These are phyloP conservation scores for Petrocephalus sullivani DNA, from an alignment of 2,797 vertebrate species.

Conservation along the genomic window DNA sequence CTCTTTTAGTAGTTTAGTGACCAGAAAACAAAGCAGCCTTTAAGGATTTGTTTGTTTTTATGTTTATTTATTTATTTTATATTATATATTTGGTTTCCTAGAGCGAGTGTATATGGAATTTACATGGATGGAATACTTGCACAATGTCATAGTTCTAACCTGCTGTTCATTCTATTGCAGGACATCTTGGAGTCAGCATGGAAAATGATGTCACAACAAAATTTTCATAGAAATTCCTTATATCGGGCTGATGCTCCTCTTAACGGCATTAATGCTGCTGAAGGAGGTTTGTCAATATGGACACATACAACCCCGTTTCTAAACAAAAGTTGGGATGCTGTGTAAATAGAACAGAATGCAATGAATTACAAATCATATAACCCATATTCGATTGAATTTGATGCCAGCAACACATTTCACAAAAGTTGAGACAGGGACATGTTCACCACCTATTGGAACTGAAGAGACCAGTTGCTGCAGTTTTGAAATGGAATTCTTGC, in stretches of 20 bases:
- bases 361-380: too few relatives aligned
- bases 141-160: not conserved
- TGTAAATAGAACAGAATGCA: too few relatives aligned
- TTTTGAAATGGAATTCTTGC: too few relatives aligned
- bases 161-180: conserved; percentile 38
- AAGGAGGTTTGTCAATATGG: conserved; percentile 35
- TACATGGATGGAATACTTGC: not conserved
- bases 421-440: too few relatives aligned
- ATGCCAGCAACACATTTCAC: too few relatives aligned
- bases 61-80: not conserved
- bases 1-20: not conserved
- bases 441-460: too few relatives aligned
- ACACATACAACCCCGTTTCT: too few relatives aligned
- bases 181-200: conserved; percentile 55
- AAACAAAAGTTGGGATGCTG: too few relatives aligned
- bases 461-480: too few relatives aligned
- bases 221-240: conserved; percentile 41
- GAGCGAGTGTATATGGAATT: not conserved
- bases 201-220: conserved; percentile 48
- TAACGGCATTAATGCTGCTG: not conserved
- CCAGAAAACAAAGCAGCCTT: not conserved
- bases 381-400: too few relatives aligned
- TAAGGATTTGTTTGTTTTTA: not conserved
- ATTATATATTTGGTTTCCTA: not conserved
- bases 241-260: conserved; percentile 14